Evolutionary conservation across 2,113 vertebrate species (phyloP).

Genomic region (Takifugu flavidus): DNA sequence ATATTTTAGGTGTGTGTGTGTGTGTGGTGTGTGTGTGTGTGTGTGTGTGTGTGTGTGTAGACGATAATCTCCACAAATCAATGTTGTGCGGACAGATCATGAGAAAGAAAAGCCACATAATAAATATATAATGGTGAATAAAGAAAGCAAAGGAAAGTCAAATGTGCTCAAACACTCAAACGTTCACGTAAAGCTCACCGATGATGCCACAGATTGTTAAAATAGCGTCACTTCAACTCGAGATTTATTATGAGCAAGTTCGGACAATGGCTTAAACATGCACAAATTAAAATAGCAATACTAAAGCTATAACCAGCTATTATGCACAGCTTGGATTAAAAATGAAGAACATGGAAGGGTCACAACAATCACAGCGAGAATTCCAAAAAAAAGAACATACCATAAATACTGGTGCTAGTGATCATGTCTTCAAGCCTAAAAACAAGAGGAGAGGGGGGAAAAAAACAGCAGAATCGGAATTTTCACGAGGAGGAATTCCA

Average conservation of each 20-base stretch:
- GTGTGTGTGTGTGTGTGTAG: too few relatives aligned
- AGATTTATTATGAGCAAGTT: conserved; percentile 26
- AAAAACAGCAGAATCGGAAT: conserved; percentile 92
- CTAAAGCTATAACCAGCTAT: conserved; percentile 8
- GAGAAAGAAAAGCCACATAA: neutral
- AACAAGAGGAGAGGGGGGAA: conserved; percentile 71
- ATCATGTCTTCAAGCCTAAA: conserved; percentile 97
- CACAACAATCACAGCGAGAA: conserved; percentile 71
- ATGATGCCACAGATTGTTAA: conserved; percentile 33
- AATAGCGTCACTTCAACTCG: conserved; percentile 11
- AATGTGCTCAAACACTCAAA: conserved; percentile 16
- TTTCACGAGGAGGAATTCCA: conserved; percentile 99
- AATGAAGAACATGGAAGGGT: conserved; percentile 24
- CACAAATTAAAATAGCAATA: conserved; percentile 23
- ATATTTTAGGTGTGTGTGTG: too few relatives aligned
- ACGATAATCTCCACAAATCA: too few relatives aligned
- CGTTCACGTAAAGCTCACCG: conserved; percentile 19
- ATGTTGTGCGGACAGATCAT: neutral
- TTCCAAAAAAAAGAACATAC: conserved; percentile 91
- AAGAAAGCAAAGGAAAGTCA: conserved; percentile 35
- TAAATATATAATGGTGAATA: neutral
- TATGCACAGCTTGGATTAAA: conserved; percentile 12
- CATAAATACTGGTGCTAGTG: conserved; percentile 99
- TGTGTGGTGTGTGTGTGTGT: too few relatives aligned
- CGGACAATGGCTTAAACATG: conserved; percentile 41